A percentile compares a stretch with the other conserved stretches of the same genome.
These are phyloP conservation scores for Vanessa tameamea DNA, from an alignment of 1,140 invertebrate species.

Conservation along the genomic window DNA sequence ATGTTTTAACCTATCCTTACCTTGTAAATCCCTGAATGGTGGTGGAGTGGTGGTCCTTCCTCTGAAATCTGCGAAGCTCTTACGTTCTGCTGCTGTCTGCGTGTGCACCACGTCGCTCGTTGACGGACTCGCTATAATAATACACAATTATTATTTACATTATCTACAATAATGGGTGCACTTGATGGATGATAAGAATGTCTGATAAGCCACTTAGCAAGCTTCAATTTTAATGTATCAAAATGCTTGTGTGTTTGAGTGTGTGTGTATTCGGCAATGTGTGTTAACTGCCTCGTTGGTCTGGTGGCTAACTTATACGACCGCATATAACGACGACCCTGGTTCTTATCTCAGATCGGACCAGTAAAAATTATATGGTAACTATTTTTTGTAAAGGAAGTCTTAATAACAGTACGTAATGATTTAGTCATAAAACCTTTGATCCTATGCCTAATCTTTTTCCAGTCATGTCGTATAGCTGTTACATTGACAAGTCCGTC, in stretches of 20 bases:
- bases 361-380: no score
- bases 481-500: no score
- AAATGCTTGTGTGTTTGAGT: neutral
- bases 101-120: conserved; percentile 49
- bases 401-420: no score
- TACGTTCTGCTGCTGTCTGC: conserved; percentile 51
- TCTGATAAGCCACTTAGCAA: conserved; percentile 54
- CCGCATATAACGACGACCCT: no score
- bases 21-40: conserved; percentile 68
- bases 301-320: no score
- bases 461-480: no score
- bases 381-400: no score
- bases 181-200: conserved; percentile 64
- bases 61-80: conserved; percentile 48
- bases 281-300: no score
- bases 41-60: conserved; percentile 57
- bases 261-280: neutral
- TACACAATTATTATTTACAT: conserved; percentile 46
- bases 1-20: conserved; percentile 40
- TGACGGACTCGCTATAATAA: conserved; percentile 62
- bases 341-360: no score
- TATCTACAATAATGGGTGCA: conserved; percentile 64
- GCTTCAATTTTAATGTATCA: conserved; percentile 41
- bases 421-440: no score
- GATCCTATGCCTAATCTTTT: no score